These are phyloP conservation scores for Apodemus sylvaticus DNA, from an alignment of 2,113 vertebrate genomes.

Conservation along the genomic window DNA sequence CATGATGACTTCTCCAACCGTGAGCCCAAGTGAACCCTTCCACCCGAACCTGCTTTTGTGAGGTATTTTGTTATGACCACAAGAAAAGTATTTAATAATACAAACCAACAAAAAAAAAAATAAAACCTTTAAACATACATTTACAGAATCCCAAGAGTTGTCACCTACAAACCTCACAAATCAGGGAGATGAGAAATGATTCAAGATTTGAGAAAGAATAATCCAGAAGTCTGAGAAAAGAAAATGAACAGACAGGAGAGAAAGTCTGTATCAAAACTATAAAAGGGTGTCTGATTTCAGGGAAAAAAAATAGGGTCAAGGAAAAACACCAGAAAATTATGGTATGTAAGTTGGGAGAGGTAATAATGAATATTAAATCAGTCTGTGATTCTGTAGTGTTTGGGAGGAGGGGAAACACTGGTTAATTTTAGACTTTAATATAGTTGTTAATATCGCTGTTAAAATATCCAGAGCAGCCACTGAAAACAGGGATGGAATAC, in stretches of 20 bases:
- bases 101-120: neutral
- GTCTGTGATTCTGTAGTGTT: neutral
- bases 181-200: neutral
- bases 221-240: neutral
- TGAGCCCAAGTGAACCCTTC: neutral
- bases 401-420: neutral
- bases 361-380: neutral
- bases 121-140: neutral
- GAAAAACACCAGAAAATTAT: neutral
- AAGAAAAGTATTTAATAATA: neutral
- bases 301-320: neutral
- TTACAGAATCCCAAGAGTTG: neutral
- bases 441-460: neutral
- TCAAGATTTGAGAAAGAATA: neutral
- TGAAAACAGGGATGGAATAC: neutral
- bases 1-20: neutral
- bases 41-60: neutral
- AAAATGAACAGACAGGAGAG: neutral
- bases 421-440: constrained; percentile 40
- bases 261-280: neutral
- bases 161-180: neutral
- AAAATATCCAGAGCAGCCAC: neutral
- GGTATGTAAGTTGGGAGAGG: neutral
- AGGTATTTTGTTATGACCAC: neutral
- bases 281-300: neutral